Evolutionary conservation across 1,140 invertebrate genomes (phyloP).

Genomic region (Calosoma granatense): DNA sequence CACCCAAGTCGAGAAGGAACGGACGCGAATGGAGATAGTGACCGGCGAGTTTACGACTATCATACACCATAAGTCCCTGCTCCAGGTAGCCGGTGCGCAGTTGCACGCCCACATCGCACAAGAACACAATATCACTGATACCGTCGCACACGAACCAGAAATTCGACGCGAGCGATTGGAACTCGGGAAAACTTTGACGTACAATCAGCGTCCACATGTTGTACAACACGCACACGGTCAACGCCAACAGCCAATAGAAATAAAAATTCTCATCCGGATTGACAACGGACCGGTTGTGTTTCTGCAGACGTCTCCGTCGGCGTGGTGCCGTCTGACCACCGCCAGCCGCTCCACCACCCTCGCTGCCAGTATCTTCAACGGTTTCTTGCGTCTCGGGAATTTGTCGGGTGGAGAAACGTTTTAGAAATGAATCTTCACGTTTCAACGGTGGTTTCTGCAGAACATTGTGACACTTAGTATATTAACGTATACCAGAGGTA

Average conservation of each 20-base stretch:
- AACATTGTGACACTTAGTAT: constrained; percentile 13
- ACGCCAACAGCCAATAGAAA: constrained; percentile 87
- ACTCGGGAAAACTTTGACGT: constrained; percentile 84
- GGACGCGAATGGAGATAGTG: constrained; percentile 79
- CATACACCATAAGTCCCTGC: constrained; percentile 88
- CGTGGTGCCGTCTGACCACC: constrained; percentile 42
- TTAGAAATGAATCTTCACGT: constrained; percentile 88
- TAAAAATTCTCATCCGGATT: constrained; percentile 93
- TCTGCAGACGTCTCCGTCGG: constrained; percentile 49
- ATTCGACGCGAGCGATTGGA: constrained; percentile 54
- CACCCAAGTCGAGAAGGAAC: constrained; percentile 76
- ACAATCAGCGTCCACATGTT: constrained; percentile 94
- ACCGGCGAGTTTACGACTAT: constrained; percentile 76
- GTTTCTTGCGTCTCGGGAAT: constrained; percentile 79
- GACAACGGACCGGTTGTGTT: constrained; percentile 73
- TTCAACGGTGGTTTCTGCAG: constrained; percentile 77
- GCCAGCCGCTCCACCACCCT: constrained; percentile 50
- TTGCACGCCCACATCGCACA: constrained; percentile 80
- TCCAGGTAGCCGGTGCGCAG: constrained; percentile 92
- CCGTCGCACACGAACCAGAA: constrained; percentile 76
- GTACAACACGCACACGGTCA: constrained; percentile 84
- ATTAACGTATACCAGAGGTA: constrained; percentile 30
- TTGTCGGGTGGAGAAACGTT: constrained; percentile 86
- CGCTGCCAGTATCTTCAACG: constrained; percentile 57
- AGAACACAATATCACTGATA: constrained; percentile 76